Base-by-base conservation (phyloP, 2,888 invertebrate species). In the Philereme transversata region DNA sequence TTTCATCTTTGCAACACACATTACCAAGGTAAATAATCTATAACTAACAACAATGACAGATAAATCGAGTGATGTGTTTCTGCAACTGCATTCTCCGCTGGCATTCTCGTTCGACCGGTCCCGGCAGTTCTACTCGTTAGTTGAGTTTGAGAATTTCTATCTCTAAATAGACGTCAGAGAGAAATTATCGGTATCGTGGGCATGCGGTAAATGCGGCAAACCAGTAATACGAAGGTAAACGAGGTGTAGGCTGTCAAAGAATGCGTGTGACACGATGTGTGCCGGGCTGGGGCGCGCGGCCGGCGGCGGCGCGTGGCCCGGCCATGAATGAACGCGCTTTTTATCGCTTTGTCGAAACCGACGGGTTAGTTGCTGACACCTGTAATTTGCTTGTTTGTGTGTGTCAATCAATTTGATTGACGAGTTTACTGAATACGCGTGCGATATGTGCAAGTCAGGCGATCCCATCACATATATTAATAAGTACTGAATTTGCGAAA, bases 311-410 rank as follows among this genome's bases (percentile, higher is more conserved):
- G 61, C 67, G 67, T 52, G 65, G 62, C 69, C 58, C 55, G 53
- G 68, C 69, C 80, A 78, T 83, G 79, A 83, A 83, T 83, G 83
- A 78, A 78, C 79, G 72, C 81, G 82, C 84, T 86, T 88, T 89
- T 89, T 89, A 87, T 88, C 83, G 80, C 86, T 82, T 81, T 77
- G 83, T 81, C 80, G 82, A 82, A 83, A 83, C 79, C 76, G 78
- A 77, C 76, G 82, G 76, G 80, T 84, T 81, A 83, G 81, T 76
- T 78, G 74, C 82, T 76, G 81, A 83, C 84, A 87, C 85, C 84
- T 84, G 86, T 85, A 88, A 88, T 88, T 89, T 87, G 78, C 81
- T 80, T 82, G 81, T 81, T 81, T 80, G 76, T 75, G 69, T 74
- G 74, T 79, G 79, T 79, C 81, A 81, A 80, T 82, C 79, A 81